Percentiles rank a stretch among this genome's conserved stretches.
phyloP scores from a whole-genome alignment of 2,888 invertebrate genomes.

The Erannis defoliaria region DNA sequence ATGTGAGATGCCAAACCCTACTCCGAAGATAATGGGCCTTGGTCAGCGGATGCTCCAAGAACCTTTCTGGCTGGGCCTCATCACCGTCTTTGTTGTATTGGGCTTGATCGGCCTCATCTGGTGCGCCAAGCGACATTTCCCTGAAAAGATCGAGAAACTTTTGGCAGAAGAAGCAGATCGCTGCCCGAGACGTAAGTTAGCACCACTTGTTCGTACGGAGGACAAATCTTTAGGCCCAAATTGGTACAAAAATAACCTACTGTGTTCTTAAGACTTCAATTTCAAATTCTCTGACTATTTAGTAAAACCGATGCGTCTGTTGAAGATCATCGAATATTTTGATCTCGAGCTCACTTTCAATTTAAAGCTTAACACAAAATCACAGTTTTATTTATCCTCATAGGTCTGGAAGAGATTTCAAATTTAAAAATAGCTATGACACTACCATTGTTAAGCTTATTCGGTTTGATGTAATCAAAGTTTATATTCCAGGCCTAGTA shows the following conservation, averaged over 20 bases:
- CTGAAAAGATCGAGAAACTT: slow-evolving; percentile 94
- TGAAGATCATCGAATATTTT: slow-evolving; percentile 24
- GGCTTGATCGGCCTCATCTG: slow-evolving; percentile 92
- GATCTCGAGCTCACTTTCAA: slow-evolving; percentile 40
- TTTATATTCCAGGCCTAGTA: slow-evolving; percentile 31
- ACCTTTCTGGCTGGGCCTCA: slow-evolving; percentile 95
- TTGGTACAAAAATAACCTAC: slow-evolving; percentile 26
- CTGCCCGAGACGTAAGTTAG: slow-evolving; percentile 88
- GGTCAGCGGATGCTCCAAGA: slow-evolving; percentile 94
- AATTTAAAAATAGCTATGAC: slow-evolving; percentile 10
- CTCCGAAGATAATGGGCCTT: slow-evolving; percentile 82
- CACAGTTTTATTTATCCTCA: slow-evolving; percentile 39
- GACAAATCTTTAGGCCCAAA: slow-evolving; percentile 71
- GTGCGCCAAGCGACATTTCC: slow-evolving; percentile 95
- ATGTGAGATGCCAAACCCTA: slow-evolving; percentile 90
- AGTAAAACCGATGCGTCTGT: slow-evolving; percentile 38
- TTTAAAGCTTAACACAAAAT: slow-evolving; percentile 54
- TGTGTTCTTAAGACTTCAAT: background rate
- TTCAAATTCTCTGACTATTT: background rate
- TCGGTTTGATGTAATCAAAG: slow-evolving; percentile 31
- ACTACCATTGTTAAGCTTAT: slow-evolving; percentile 13
- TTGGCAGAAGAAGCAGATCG: slow-evolving; percentile 93
- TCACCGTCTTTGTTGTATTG: slow-evolving; percentile 93
- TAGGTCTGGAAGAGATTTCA: slow-evolving; percentile 33
- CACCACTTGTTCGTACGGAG: slow-evolving; percentile 50